Conservation (phyloP, 2,797 vertebrate species). For the Argyrosomus regius region DNA sequence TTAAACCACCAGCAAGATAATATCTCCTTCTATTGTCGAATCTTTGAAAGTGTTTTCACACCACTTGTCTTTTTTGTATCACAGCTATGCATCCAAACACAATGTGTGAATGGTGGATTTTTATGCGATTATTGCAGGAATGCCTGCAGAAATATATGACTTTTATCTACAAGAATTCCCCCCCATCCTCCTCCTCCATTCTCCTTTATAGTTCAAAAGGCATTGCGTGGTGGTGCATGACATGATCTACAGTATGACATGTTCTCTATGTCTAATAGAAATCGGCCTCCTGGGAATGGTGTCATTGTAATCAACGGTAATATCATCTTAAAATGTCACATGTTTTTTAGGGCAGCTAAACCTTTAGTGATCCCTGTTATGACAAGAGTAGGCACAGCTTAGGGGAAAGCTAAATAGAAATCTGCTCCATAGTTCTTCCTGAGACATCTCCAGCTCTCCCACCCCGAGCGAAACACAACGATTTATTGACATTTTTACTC, state of each 20-base stretch:
- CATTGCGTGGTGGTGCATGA: conserved; percentile 61
- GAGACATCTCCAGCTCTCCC: conserved; percentile 62
- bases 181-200: background rate
- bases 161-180: conserved; percentile 61
- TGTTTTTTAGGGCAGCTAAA: conserved; percentile 61
- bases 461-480: conserved; percentile 72
- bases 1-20: conserved; percentile 59
- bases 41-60: conserved; percentile 49
- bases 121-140: conserved; percentile 37
- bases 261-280: conserved; percentile 67
- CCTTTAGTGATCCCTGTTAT: conserved; percentile 67
- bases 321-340: conserved; percentile 80
- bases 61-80: conserved; percentile 46
- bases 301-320: conserved; percentile 76
- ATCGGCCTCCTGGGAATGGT: conserved; percentile 62
- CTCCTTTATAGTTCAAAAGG: conserved; percentile 52
- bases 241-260: conserved; percentile 64
- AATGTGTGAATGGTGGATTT: conserved; percentile 29
- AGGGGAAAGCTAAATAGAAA: conserved; percentile 71
- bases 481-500: conserved; percentile 84
- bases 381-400: conserved; percentile 69
- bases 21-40: conserved; percentile 54
- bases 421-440: conserved; percentile 63
- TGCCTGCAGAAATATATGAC: conserved; percentile 67
- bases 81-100: conserved; percentile 30